Conservation (phyloP, 2,888 invertebrate genomes). For the Emmelina monodactyla region DNA sequence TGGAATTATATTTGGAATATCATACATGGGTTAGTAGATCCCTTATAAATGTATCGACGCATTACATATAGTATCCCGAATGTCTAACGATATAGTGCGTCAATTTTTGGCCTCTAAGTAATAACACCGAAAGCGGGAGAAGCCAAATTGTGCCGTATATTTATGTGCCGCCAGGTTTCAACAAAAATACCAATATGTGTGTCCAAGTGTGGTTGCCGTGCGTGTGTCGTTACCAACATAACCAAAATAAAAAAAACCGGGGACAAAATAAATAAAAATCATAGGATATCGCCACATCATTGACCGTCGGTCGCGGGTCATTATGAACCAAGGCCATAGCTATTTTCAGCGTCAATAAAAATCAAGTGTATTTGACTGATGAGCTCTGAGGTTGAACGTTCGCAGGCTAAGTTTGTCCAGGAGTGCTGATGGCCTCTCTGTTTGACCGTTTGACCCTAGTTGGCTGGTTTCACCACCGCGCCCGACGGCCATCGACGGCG, state of each 20-base stretch:
- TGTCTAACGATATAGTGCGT: no score
- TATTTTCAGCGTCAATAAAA: no score
- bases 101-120: no score
- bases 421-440: slow-evolving; percentile 46
- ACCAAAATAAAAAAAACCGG: slow-evolving; percentile 28
- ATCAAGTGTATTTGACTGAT: no score
- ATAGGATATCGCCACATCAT: slow-evolving; percentile 18
- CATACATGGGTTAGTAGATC: no score
- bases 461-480: slow-evolving; percentile 26
- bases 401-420: slow-evolving; percentile 28
- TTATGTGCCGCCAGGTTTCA: neutral
- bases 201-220: slow-evolving; percentile 59
- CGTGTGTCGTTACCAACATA: slow-evolving; percentile 47
- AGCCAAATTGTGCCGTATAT: no score
- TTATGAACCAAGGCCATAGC: no score
- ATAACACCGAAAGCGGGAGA: no score
- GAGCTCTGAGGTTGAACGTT: slow-evolving; percentile 18
- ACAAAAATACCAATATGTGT: slow-evolving; percentile 15
- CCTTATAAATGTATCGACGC: no score
- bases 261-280: slow-evolving; percentile 16
- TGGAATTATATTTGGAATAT: no score
- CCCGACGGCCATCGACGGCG: slow-evolving; percentile 51
- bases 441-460: slow-evolving; percentile 58
- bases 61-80: no score
- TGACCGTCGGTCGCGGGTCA: no score